These are phyloP conservation scores for Burhinus bistriatus DNA, from an alignment of 2,113 vertebrate genomes.

Conservation along the genomic window DNA sequence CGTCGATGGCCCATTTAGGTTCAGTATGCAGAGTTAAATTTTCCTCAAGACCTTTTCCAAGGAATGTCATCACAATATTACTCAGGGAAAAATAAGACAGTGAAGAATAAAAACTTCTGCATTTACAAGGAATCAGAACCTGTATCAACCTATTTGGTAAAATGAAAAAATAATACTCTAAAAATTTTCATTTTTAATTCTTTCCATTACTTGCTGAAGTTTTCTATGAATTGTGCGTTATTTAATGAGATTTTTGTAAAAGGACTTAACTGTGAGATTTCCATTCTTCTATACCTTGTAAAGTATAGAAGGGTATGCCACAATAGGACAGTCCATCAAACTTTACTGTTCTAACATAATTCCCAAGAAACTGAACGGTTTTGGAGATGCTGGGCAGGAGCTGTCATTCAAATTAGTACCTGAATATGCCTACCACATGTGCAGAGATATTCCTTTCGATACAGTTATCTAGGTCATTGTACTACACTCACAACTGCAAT, in stretches of 20 bases:
- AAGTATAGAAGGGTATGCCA: not conserved
- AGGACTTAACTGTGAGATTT: not conserved
- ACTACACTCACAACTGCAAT: not conserved
- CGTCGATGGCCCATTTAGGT: not conserved
- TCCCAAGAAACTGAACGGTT: not conserved
- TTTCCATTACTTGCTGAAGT: not conserved
- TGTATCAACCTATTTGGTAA: not conserved
- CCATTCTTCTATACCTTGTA: not conserved
- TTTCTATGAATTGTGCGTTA: not conserved
- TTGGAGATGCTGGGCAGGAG: not conserved
- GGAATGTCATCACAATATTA: not conserved
- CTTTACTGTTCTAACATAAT: not conserved
- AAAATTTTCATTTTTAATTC: not conserved
- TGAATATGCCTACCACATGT: not conserved
- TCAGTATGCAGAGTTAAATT: not conserved
- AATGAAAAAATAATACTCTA: not conserved
- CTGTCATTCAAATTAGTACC: not conserved
- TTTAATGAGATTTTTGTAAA: not conserved
- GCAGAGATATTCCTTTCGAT: not conserved
- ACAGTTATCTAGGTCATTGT: not conserved
- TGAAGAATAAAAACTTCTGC: not conserved
- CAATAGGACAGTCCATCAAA: not conserved
- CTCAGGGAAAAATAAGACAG: not conserved
- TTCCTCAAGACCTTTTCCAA: not conserved
- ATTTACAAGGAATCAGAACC: not conserved